These are phyloP conservation scores for Chromobotia macracanthus DNA, from an alignment of 2,797 vertebrate genomes.

Conservation along the genomic window DNA sequence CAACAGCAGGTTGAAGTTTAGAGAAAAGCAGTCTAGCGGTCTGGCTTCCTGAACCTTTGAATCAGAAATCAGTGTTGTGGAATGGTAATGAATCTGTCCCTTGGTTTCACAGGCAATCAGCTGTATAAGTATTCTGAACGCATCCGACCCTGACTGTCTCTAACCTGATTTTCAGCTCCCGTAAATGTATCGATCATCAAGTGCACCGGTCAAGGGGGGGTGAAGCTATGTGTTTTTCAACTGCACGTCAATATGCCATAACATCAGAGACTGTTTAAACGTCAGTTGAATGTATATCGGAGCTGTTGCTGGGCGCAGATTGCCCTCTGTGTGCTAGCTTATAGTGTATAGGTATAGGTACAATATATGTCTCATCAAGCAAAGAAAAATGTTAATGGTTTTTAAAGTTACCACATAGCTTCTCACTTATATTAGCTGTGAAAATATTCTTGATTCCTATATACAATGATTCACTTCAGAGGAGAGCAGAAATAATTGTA, in stretches of 20 bases:
- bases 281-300: slow-evolving; percentile 15
- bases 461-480: too few species aligned
- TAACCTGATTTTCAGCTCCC: slow-evolving; percentile 26
- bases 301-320: neutral
- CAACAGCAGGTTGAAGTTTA: neutral
- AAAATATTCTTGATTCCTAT: too few species aligned
- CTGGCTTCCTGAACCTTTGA: neutral
- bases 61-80: slow-evolving; percentile 4
- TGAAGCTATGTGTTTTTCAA: slow-evolving; percentile 48
- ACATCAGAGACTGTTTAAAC: slow-evolving; percentile 26
- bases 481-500: too few species aligned
- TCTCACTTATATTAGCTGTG: too few species aligned
- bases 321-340: neutral
- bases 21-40: neutral
- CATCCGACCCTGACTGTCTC: slow-evolving; percentile 35
- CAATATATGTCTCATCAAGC: too few species aligned
- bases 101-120: slow-evolving; percentile 4
- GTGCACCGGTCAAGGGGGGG: slow-evolving; percentile 1
- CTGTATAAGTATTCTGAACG: slow-evolving; percentile 21
- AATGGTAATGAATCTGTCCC: slow-evolving; percentile 9
- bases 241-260: slow-evolving; percentile 42
- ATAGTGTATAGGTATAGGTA: too few species aligned
- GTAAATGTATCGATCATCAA: slow-evolving; percentile 40
- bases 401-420: too few species aligned
- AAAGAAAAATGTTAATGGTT: too few species aligned